Evolutionary conservation across 2,888 invertebrate species (phyloP), one percentile per base, ranked within the genome.

Genomic region (Elysia crispata): DNA sequence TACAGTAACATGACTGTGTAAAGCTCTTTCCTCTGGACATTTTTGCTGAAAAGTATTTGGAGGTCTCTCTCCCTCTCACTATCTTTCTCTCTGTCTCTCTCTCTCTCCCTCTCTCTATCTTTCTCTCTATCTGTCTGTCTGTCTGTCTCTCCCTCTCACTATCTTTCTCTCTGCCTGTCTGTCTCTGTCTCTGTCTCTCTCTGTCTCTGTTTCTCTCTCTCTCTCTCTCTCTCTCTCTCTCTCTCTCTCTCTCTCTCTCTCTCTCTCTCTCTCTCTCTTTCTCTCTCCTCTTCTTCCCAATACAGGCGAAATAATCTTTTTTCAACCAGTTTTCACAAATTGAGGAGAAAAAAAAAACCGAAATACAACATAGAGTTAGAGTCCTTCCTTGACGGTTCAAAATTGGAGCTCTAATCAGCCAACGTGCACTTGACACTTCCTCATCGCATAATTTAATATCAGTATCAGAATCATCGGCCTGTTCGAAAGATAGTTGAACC

Each of bases 181-280:
- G 13, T 57, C 70, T 31, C 23, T 23, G 33, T 49, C 41, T 30
- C 20, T 33, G 33, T 25, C 31, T 64, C 18, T 28, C 41, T 41
- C 15, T 66, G 5, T 23, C 54, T 20, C 18, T 49, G 6, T 25
- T 50, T 18, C 73, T 73, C 54, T 62, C 60, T 75, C 64, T 62
- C 62, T 54, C 50, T 30, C 25, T 54, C 11, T 25, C 25, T 54
- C 73, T 50, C 28, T 30, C 54, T 54, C 73, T 54, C 73, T 18
- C 28, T 54, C 57, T 50, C 50, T 50, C 25, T 54, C 33, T 62
- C 75, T 60, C 31, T 41, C 60, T 62, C 33, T 57, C 74, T 74
- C 57, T 74, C 74, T 74, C 57, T 74, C 74, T 74, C 74, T 60
- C 60, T 74, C 28, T 74, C 74, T 74, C 28, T 57, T 31, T 74